Percentiles rank a stretch among this genome's conserved stretches.
phyloP scores from a whole-genome alignment of 1,140 invertebrate genomes.

The Listronotus oregonensis region DNA sequence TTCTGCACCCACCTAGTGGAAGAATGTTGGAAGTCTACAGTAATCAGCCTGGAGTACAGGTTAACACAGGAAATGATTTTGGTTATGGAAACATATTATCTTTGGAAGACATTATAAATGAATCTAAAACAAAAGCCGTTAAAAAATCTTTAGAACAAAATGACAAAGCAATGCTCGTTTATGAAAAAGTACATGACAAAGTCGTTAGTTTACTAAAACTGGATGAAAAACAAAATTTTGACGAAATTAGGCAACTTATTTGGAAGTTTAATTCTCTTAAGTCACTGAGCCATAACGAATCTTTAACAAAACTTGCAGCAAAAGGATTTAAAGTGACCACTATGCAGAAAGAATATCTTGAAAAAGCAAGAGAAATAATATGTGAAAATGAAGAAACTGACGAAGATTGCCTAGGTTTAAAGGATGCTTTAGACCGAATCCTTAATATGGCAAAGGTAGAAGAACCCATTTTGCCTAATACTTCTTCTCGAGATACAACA shows the following conservation, averaged over 20 bases:
- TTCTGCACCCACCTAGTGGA: conserved; percentile 63
- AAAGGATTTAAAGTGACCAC: conserved; percentile 10
- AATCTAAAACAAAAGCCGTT: background rate
- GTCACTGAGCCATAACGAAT: background rate
- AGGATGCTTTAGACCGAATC: conserved; percentile 11
- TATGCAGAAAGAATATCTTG: conserved; percentile 17
- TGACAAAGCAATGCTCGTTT: conserved; percentile 16
- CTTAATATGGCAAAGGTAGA: conserved; percentile 6
- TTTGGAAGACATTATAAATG: conserved; percentile 15
- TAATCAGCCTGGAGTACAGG: conserved; percentile 74
- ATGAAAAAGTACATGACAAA: conserved; percentile 31
- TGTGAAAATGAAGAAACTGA: conserved; percentile 31
- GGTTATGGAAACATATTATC: conserved; percentile 34
- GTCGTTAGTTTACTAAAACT: conserved; percentile 20
- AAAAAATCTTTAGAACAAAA: background rate
- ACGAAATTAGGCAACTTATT: conserved; percentile 29
- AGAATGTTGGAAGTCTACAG: conserved; percentile 68
- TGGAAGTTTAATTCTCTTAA: conserved; percentile 14
- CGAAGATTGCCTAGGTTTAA: conserved; percentile 22
- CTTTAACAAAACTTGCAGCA: background rate
- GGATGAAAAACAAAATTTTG: conserved; percentile 32
- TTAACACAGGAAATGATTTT: conserved; percentile 65
- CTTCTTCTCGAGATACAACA: background rate
- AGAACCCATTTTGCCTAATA: background rate
- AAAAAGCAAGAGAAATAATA: conserved; percentile 26